Percentiles rank a stretch among this genome's conserved stretches.
phyloP scores from a whole-genome alignment of 2,888 invertebrate genomes.

The Leptinotarsa juncta region DNA sequence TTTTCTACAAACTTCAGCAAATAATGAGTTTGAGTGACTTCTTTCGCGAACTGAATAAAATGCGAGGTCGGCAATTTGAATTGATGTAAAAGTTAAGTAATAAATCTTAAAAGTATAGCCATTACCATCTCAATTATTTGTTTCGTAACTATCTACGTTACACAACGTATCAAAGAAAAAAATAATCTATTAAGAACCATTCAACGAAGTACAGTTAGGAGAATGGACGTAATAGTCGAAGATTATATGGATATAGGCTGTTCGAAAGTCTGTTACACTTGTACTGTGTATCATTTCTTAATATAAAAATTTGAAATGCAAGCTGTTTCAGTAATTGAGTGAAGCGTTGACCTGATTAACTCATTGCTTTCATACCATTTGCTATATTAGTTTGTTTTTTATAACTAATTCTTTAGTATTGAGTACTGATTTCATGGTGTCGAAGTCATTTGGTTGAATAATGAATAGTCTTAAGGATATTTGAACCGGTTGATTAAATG shows the following conservation, averaged over 20 bases:
- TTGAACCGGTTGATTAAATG: too few relatives aligned
- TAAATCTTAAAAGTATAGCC: constrained; percentile 6
- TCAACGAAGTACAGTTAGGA: not conserved
- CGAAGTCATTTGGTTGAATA: too few relatives aligned
- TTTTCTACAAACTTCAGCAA: too few relatives aligned
- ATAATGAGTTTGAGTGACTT: not conserved
- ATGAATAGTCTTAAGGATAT: too few relatives aligned
- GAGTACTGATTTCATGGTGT: too few relatives aligned
- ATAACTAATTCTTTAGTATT: too few relatives aligned
- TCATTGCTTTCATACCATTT: too few relatives aligned
- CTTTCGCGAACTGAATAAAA: not conserved
- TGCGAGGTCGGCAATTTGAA: not conserved
- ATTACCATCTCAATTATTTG: constrained; percentile 8
- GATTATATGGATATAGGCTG: not conserved
- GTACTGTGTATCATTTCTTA: not conserved
- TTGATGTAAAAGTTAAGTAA: not conserved
- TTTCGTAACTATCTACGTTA: constrained; percentile 5
- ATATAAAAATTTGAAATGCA: not conserved
- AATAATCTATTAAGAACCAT: not conserved
- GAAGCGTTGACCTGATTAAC: too few relatives aligned
- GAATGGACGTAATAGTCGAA: constrained; percentile 1
- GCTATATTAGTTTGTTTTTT: too few relatives aligned
- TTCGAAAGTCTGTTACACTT: not conserved
- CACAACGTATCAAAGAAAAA: not conserved
- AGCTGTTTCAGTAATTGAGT: not conserved